phyloP scores from a whole-genome alignment of 2,888 invertebrate genomes.

The Nemoura dubitans region DNA sequence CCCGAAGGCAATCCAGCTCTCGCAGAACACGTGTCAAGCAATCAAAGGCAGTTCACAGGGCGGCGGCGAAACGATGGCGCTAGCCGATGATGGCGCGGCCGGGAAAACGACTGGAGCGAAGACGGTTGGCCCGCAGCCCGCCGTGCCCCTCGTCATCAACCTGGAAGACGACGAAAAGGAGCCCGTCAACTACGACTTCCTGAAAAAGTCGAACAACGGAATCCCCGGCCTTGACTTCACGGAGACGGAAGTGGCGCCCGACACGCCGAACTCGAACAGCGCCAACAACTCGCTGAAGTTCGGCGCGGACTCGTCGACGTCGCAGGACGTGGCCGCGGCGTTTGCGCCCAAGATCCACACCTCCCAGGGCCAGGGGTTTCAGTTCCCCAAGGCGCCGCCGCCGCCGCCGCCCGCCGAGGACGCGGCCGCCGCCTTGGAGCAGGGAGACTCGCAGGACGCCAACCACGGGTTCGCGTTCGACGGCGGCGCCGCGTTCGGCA shows the following conservation, averaged over 20 bases:
- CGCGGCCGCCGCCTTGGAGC: background rate
- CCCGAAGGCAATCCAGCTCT: conserved; percentile 25
- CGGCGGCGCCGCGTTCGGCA: background rate
- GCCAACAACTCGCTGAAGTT: conserved; percentile 8
- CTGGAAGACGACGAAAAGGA: conserved; percentile 1
- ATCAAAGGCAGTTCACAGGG: background rate
- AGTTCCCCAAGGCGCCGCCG: conserved; percentile 23
- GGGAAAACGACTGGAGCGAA: no score
- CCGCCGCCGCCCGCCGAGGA: background rate
- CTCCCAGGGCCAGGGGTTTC: conserved; percentile 32
- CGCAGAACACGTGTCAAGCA: background rate
- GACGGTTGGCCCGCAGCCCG: background rate
- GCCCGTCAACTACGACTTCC: conserved; percentile 28
- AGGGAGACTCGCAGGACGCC: background rate
- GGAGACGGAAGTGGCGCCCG: conserved; percentile 52
- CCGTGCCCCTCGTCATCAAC: background rate
- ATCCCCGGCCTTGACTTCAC: conserved; percentile 78
- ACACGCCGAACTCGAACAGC: conserved; percentile 22
- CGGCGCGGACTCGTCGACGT: conserved; percentile 42
- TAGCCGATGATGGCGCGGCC: no score
- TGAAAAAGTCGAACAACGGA: conserved; percentile 59
- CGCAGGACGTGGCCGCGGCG: background rate
- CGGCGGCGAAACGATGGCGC: background rate
- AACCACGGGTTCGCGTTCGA: background rate
- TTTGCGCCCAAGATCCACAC: conserved; percentile 29